These are phyloP conservation scores for Limnephilus auricula DNA, from an alignment of 2,888 invertebrate genomes.

Conservation along the genomic window DNA sequence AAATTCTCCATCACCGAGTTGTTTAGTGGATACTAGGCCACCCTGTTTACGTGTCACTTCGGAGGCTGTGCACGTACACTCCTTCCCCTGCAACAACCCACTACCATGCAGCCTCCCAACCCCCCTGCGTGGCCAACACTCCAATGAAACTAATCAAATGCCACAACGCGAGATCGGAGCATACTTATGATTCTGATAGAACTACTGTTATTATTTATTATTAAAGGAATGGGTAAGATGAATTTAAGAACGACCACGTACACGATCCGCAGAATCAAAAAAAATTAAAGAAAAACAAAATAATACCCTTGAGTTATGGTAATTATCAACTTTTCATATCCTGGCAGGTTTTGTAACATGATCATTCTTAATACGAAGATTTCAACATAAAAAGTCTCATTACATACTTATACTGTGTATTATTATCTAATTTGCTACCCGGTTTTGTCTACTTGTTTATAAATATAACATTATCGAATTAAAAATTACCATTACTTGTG, in stretches of 20 bases:
- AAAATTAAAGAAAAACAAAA: neutral
- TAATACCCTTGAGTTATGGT: neutral
- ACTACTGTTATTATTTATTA: neutral
- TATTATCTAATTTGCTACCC: too few relatives aligned
- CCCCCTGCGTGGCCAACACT: conserved; percentile 20
- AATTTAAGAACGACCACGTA: neutral
- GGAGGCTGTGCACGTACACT: conserved; percentile 18
- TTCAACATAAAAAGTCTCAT: too few relatives aligned
- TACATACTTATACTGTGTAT: too few relatives aligned
- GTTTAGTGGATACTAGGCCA: too few relatives aligned
- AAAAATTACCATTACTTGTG: too few relatives aligned
- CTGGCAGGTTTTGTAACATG: too few relatives aligned
- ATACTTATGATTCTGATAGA: neutral
- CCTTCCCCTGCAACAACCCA: neutral
- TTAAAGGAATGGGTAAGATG: neutral
- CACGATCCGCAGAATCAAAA: neutral
- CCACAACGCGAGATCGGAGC: neutral
- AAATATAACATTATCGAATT: too few relatives aligned
- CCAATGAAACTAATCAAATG: conserved; percentile 27
- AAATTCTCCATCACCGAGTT: neutral
- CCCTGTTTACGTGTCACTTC: neutral
- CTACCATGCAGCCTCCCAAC: neutral
- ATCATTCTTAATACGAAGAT: too few relatives aligned
- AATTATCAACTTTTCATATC: too few relatives aligned
- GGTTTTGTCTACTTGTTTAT: too few relatives aligned